Evolutionary conservation across 2,888 invertebrate genomes (phyloP).

Genomic region (Mycalesis mineus): DNA sequence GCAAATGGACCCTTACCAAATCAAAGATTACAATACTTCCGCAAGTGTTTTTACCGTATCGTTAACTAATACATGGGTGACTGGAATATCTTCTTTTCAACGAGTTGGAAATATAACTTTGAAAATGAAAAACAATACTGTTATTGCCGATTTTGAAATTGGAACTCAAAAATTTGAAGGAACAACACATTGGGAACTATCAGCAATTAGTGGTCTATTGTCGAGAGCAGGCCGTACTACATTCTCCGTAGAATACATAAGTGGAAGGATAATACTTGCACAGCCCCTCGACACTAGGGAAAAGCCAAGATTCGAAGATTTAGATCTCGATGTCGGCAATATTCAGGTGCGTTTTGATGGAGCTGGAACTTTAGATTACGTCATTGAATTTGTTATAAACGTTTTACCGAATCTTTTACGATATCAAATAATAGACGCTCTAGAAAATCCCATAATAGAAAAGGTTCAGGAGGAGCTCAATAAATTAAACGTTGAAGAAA

Average conservation of each 20-base stretch:
- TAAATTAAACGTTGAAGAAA: constrained; percentile 84
- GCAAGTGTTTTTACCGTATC: constrained; percentile 84
- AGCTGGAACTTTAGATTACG: constrained; percentile 90
- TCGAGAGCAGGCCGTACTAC: constrained; percentile 84
- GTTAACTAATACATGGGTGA: constrained; percentile 86
- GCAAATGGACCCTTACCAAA: constrained; percentile 85
- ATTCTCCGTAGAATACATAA: constrained; percentile 88
- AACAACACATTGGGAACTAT: constrained; percentile 87
- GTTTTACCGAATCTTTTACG: constrained; percentile 90
- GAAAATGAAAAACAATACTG: constrained; percentile 84
- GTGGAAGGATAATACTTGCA: constrained; percentile 81
- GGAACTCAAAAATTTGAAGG: constrained; percentile 90
- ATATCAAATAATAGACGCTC: constrained; percentile 91
- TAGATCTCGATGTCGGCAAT: constrained; percentile 89
- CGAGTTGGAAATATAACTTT: constrained; percentile 87
- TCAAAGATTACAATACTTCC: constrained; percentile 85
- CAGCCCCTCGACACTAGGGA: constrained; percentile 88
- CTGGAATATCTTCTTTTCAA: constrained; percentile 88
- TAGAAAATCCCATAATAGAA: constrained; percentile 86
- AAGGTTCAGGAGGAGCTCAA: constrained; percentile 86
- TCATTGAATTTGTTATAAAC: constrained; percentile 88
- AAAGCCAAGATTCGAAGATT: constrained; percentile 82
- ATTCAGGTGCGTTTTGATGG: constrained; percentile 91
- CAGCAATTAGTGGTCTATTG: constrained; percentile 81
- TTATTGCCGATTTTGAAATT: constrained; percentile 82